A percentile compares a stretch with the other conserved stretches of the same genome.
Evolutionary conservation across 2,888 invertebrate genomes (phyloP).

Genomic region (Dromius quadrimaculatus): DNA sequence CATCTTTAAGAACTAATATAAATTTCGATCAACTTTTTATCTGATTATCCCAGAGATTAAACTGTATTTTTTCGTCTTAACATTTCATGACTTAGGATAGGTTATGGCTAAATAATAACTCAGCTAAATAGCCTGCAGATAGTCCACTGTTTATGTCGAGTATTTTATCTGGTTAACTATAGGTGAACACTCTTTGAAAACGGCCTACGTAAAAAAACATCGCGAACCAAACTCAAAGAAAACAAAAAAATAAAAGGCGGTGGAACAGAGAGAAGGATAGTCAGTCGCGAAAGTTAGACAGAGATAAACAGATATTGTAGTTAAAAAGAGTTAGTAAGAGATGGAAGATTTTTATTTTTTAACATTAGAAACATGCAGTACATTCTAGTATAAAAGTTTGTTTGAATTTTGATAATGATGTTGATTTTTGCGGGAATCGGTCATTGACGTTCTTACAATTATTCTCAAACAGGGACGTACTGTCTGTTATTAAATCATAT

Average conservation of each 20-base stretch:
- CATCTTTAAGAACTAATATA: too few relatives aligned
- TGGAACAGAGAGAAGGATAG: conserved; percentile 25
- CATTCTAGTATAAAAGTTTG: conserved; percentile 28
- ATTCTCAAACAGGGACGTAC: conserved; percentile 1
- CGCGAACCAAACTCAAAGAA: conserved; percentile 36
- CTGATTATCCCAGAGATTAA: conserved; percentile 21
- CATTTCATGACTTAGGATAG: conserved; percentile 66
- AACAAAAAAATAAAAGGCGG: conserved; percentile 33
- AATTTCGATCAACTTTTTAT: conserved; percentile 14
- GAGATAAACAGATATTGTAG: conserved; percentile 31
- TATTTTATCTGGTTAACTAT: conserved; percentile 58
- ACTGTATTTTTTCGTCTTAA: conserved; percentile 65
- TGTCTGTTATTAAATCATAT: neutral
- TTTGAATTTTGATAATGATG: conserved; percentile 38
- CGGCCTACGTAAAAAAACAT: conserved; percentile 55
- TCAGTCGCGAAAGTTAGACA: neutral
- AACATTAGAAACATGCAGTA: conserved; percentile 41
- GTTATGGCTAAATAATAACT: conserved; percentile 64
- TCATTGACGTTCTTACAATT: conserved; percentile 29
- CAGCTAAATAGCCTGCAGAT: conserved; percentile 57
- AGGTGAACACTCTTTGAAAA: conserved; percentile 68
- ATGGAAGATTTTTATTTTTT: conserved; percentile 31
- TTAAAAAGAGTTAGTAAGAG: conserved; percentile 19
- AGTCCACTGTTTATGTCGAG: conserved; percentile 39
- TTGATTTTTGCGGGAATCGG: conserved; percentile 27